A percentile compares a stretch with the other conserved stretches of the same genome.
phyloP scores from a whole-genome alignment of 2,797 vertebrate genomes.

The Pseudochromis fuscus region DNA sequence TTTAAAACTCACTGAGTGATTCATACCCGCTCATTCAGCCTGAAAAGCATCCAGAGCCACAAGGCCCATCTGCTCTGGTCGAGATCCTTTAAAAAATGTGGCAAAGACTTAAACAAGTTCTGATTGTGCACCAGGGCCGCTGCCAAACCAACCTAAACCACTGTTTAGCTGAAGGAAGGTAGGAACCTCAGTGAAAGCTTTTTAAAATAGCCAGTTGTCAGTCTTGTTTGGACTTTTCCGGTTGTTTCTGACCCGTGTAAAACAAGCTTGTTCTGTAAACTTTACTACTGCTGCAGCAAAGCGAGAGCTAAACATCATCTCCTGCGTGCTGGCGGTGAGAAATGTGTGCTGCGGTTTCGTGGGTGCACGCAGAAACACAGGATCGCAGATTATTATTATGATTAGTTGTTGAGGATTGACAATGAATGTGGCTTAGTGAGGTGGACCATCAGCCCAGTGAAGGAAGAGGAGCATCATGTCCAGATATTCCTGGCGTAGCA shows the following conservation, averaged over 20 bases:
- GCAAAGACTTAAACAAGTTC: constrained; percentile 61
- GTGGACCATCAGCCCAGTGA: constrained; percentile 2
- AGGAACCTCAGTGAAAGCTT: constrained; percentile 24
- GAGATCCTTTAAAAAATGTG: constrained; percentile 62
- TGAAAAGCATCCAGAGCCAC: constrained; percentile 69
- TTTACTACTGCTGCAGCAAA: constrained; percentile 21
- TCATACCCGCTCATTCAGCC: constrained; percentile 64
- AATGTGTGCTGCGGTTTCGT: constrained; percentile 7
- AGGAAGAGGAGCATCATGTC: constrained; percentile 50
- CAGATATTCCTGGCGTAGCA: constrained; percentile 43
- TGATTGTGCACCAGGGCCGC: constrained; percentile 44
- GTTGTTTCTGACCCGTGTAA: constrained; percentile 26
- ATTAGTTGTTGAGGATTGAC: constrained; percentile 8
- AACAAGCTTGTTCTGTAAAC: constrained; percentile 29
- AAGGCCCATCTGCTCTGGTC: constrained; percentile 52
- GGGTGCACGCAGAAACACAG: not conserved
- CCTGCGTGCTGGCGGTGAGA: not conserved
- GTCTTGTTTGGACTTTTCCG: constrained; percentile 43
- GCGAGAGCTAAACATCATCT: not conserved
- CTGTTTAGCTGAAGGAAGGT: constrained; percentile 45
- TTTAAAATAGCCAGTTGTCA: constrained; percentile 42
- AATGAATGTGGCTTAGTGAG: constrained; percentile 19
- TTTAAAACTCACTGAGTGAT: constrained; percentile 61
- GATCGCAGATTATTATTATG: constrained; percentile 8
- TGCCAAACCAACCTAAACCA: constrained; percentile 61